Percentiles rank a stretch among this genome's conserved stretches.
Conservation (phyloP, 2,888 invertebrate species). For the Aphodius sticticus region DNA sequence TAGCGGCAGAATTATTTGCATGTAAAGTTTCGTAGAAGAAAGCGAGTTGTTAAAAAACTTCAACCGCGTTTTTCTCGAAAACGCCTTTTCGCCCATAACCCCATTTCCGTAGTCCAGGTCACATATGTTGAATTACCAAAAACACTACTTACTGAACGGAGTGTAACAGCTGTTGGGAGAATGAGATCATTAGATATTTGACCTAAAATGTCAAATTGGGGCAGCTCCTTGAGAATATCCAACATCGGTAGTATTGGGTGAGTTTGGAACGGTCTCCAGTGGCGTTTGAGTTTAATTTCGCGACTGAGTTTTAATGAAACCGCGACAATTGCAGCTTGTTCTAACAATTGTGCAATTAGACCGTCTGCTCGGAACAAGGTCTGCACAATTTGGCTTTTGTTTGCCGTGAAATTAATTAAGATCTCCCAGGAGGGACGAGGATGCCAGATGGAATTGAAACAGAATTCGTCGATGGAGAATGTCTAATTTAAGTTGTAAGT, state of each 20-base stretch:
- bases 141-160: too few relatives aligned
- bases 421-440: neutral
- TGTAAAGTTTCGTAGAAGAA: too few relatives aligned
- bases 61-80: too few relatives aligned
- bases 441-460: neutral
- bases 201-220: neutral
- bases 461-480: neutral
- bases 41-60: too few relatives aligned
- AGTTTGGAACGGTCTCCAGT: neutral
- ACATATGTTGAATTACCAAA: too few relatives aligned
- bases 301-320: slow-evolving; percentile 4
- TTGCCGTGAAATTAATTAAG: neutral
- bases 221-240: neutral
- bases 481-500: neutral
- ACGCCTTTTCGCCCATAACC: too few relatives aligned
- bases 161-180: neutral
- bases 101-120: too few relatives aligned
- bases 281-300: neutral
- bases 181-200: neutral
- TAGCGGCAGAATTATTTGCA: too few relatives aligned
- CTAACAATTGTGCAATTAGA: neutral
- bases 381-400: neutral
- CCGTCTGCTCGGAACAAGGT: neutral
- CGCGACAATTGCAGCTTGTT: slow-evolving; percentile 4
- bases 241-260: neutral